Percentiles rank a stretch among this genome's conserved stretches.
phyloP scores from a whole-genome alignment of 2,797 vertebrate genomes.

The Meda fulgida region DNA sequence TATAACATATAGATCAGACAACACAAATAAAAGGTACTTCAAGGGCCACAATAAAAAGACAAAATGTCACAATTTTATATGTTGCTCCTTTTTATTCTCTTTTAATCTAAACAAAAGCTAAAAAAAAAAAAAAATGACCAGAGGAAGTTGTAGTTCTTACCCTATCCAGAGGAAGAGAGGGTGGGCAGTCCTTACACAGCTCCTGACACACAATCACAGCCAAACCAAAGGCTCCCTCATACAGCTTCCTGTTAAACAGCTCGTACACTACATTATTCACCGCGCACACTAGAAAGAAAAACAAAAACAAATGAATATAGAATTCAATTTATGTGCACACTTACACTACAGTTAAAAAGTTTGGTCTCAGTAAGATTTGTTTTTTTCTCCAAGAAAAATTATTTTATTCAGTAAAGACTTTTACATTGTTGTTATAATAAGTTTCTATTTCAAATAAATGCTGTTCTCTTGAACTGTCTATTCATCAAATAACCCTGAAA shows the following conservation, averaged over 20 bases:
- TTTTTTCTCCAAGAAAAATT: neutral
- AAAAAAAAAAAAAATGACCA: conserved; percentile 1
- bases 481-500: neutral
- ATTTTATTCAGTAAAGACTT: too few species aligned
- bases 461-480: neutral
- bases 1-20: neutral
- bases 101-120: neutral
- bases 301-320: neutral
- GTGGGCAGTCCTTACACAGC: conserved; percentile 69
- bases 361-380: neutral
- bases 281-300: conserved; percentile 74
- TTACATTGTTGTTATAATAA: too few species aligned
- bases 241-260: conserved; percentile 84
- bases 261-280: conserved; percentile 84
- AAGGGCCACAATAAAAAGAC: neutral
- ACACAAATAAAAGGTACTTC: neutral
- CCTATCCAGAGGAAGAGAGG: conserved; percentile 78
- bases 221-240: conserved; percentile 78
- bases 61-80: neutral
- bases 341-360: too few species aligned
- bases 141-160: conserved; percentile 65
- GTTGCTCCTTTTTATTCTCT: neutral
- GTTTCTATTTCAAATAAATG: neutral
- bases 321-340: neutral
- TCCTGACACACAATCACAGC: conserved; percentile 80